Evolutionary conservation across 2,113 vertebrate species (phyloP).

Genomic region (Cepphus grylle): DNA sequence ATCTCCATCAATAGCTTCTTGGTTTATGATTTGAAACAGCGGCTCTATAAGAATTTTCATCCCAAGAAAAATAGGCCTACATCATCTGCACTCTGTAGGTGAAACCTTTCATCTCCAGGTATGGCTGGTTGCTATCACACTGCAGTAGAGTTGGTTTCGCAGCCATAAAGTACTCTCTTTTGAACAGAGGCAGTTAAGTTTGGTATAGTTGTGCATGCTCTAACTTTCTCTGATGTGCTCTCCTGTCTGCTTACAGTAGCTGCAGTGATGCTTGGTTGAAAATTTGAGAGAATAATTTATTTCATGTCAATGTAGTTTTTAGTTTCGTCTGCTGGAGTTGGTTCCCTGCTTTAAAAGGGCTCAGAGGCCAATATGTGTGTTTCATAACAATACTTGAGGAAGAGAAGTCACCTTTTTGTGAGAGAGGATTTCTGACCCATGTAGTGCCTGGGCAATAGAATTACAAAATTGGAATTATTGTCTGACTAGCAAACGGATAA

Average conservation of each 20-base stretch:
- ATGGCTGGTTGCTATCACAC: neutral
- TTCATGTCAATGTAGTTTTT: neutral
- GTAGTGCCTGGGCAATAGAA: neutral
- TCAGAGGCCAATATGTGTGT: neutral
- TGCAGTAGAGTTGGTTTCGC: neutral
- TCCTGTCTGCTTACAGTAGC: neutral
- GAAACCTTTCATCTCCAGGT: neutral
- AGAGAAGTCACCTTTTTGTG: neutral
- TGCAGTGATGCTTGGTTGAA: neutral
- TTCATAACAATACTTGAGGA: neutral
- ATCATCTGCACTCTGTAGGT: accelerated
- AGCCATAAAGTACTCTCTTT: neutral
- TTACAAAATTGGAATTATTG: neutral
- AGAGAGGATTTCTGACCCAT: neutral
- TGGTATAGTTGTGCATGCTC: neutral
- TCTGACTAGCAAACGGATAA: conserved; percentile 16
- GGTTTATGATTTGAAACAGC: neutral
- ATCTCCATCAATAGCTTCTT: neutral
- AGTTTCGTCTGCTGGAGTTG: neutral
- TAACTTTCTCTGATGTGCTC: neutral
- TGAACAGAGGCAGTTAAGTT: neutral
- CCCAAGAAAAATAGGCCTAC: accelerated
- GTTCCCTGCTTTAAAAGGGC: neutral
- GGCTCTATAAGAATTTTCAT: neutral
- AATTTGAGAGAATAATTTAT: neutral